A percentile compares a stretch with the other conserved stretches of the same genome.
Evolutionary conservation across 2,888 invertebrate species (phyloP).

Genomic region (Meiosimyza decipiens): DNA sequence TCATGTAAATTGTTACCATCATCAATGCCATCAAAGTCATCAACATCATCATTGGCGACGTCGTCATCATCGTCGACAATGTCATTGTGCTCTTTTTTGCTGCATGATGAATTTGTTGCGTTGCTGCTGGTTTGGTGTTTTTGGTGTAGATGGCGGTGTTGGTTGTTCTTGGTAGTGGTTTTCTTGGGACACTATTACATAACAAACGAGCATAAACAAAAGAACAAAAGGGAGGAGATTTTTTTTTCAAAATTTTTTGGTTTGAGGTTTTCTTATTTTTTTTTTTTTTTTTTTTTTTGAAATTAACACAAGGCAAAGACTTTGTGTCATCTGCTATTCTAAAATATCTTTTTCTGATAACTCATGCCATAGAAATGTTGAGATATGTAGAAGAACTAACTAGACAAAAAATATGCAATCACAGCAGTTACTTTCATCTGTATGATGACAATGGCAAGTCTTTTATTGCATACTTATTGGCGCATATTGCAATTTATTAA

Average conservation of each 20-base stretch:
- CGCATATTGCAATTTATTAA: no score
- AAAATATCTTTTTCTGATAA: no score
- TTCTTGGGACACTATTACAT: slow-evolving; percentile 6
- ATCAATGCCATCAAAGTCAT: slow-evolving; percentile 34
- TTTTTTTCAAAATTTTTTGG: slow-evolving; percentile 29
- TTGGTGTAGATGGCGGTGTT: slow-evolving; percentile 33
- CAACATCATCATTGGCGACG: slow-evolving; percentile 41
- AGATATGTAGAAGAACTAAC: no score
- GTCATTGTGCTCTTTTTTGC: slow-evolving; percentile 47
- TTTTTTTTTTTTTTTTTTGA: slow-evolving; percentile 12
- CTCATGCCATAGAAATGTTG: no score
- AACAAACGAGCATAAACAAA: slow-evolving; percentile 20
- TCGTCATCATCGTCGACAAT: background rate
- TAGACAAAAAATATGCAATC: no score
- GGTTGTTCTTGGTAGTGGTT: slow-evolving; percentile 17
- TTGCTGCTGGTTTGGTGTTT: slow-evolving; percentile 42
- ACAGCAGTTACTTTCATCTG: no score
- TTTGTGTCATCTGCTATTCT: no score
- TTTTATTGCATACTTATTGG: no score
- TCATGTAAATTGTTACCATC: slow-evolving; percentile 39
- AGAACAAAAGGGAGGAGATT: slow-evolving; percentile 3
- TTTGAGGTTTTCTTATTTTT: slow-evolving; percentile 25
- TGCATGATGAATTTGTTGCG: slow-evolving; percentile 54
- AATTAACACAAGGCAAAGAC: no score
- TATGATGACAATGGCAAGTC: no score